Evolutionary conservation across 2,113 vertebrate genomes (phyloP).

Genomic region (Sapajus apella): DNA sequence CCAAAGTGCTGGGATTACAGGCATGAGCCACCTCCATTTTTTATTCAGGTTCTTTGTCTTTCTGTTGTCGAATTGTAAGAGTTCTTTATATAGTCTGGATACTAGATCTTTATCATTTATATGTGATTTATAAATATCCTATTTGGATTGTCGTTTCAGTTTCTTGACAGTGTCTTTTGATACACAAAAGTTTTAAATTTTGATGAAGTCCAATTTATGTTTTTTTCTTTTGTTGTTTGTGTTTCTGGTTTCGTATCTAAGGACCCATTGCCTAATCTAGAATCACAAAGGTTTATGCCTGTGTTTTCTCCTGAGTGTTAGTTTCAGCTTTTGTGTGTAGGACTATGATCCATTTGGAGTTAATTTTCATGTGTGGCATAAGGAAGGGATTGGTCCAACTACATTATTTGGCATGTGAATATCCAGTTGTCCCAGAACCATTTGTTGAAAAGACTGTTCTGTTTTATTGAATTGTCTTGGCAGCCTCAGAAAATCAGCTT

Average conservation of each 20-base stretch:
- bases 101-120: background rate
- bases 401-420: background rate
- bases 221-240: background rate
- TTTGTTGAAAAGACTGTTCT: background rate
- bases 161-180: slow-evolving; percentile 19
- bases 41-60: background rate
- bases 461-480: background rate
- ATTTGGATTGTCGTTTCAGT: background rate
- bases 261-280: background rate
- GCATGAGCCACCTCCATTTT: background rate
- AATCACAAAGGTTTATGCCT: background rate
- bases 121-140: background rate
- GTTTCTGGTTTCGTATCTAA: background rate
- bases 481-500: background rate
- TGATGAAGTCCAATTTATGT: background rate
- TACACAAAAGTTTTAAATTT: background rate
- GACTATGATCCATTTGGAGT: background rate
- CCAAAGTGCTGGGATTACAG: no score
- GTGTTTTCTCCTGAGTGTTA: background rate
- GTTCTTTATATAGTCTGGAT: background rate
- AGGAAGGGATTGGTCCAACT: background rate
- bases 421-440: background rate
- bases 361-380: background rate
- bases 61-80: background rate
- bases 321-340: background rate